Evolutionary conservation across 2,888 invertebrate genomes (phyloP).

Genomic region (Aspidapion aeneum): DNA sequence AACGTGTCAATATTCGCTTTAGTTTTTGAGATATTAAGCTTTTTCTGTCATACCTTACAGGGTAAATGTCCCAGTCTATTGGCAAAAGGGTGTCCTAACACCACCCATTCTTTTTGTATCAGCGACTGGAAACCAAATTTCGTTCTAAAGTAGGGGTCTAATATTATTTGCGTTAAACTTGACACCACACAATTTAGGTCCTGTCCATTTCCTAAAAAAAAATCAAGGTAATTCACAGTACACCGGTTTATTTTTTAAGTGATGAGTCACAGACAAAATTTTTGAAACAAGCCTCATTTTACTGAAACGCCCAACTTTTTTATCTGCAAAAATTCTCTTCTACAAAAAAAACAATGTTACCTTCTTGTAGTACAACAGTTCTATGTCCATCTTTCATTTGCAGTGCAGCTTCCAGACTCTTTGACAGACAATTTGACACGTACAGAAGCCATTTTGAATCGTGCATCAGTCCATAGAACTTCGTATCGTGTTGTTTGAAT

Average conservation of each 20-base stretch:
- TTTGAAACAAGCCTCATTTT: too few relatives aligned
- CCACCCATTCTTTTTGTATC: slow-evolving; percentile 93
- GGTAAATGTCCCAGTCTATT: slow-evolving; percentile 65
- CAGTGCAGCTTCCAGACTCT: slow-evolving; percentile 68
- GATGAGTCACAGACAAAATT: too few relatives aligned
- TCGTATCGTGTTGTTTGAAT: slow-evolving; percentile 75
- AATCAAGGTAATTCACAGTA: too few relatives aligned
- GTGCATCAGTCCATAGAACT: slow-evolving; percentile 72
- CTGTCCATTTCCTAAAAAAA: slow-evolving; percentile 70
- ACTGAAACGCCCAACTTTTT: too few relatives aligned
- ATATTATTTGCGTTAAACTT: slow-evolving; percentile 78
- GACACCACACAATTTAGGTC: slow-evolving; percentile 87
- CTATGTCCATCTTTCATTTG: slow-evolving; percentile 57
- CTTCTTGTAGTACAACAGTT: slow-evolving; percentile 86
- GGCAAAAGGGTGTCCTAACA: slow-evolving; percentile 77
- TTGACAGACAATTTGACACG: slow-evolving; percentile 72
- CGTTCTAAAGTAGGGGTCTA: slow-evolving; percentile 82
- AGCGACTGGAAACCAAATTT: slow-evolving; percentile 85
- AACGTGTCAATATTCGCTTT: too few relatives aligned
- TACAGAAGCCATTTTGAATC: slow-evolving; percentile 83
- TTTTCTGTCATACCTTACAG: slow-evolving; percentile 41
- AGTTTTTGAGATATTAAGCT: too few relatives aligned
- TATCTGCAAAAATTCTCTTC: too few relatives aligned
- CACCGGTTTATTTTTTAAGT: too few relatives aligned
- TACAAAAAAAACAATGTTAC: slow-evolving; percentile 38